A percentile compares a stretch with the other conserved stretches of the same genome.
These are phyloP conservation scores for Bubo bubo DNA, from an alignment of 2,113 vertebrate genomes.

Conservation along the genomic window DNA sequence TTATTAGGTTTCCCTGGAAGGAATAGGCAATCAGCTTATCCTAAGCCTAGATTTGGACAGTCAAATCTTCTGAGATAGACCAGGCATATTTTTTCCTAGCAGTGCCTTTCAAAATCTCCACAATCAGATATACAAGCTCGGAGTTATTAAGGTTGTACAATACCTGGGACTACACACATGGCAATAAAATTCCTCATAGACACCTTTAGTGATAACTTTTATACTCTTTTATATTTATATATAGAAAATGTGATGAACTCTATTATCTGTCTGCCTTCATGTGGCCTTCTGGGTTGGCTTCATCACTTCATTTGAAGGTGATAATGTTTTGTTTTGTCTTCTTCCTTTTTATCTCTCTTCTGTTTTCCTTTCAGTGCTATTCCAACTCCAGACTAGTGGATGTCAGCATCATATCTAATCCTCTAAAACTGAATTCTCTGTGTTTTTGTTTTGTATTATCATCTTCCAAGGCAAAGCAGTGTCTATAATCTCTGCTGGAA, in stretches of 20 bases:
- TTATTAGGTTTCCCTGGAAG: not conserved
- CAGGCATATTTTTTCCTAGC: not conserved
- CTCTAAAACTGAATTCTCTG: not conserved
- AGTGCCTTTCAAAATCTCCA: not conserved
- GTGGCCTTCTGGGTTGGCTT: not conserved
- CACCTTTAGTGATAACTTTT: not conserved
- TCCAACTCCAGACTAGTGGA: not conserved
- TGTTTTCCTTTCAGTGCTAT: not conserved
- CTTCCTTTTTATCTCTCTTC: not conserved
- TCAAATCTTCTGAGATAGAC: not conserved
- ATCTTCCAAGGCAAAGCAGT: conserved; percentile 6
- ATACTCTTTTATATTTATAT: not conserved
- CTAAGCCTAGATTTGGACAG: not conserved
- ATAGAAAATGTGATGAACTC: not conserved
- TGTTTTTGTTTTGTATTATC: not conserved
- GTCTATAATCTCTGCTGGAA: not conserved
- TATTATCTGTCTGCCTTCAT: not conserved
- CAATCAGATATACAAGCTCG: not conserved
- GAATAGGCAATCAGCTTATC: not conserved
- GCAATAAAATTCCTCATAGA: not conserved
- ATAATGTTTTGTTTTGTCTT: not conserved
- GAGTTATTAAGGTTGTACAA: not conserved
- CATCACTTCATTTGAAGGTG: not conserved
- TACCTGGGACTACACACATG: not conserved
- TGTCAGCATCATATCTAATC: not conserved